These are phyloP conservation scores for Hydrolagus affinis DNA, from an alignment of 2,113 vertebrate genomes.

Conservation along the genomic window DNA sequence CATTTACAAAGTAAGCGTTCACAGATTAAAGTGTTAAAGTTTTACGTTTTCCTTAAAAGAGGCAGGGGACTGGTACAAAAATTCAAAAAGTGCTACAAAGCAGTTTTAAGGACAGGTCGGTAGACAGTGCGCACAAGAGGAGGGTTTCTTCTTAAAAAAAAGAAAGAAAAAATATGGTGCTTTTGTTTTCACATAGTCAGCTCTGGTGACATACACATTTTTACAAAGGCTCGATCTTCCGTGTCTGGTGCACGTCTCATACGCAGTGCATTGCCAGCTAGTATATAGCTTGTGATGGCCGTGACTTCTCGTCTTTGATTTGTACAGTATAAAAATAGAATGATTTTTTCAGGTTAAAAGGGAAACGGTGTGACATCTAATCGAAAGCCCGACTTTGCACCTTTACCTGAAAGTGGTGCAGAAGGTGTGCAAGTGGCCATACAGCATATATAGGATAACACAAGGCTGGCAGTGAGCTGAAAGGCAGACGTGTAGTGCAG, in stretches of 20 bases:
- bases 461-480: not conserved
- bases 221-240: too few relatives aligned
- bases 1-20: conserved; percentile 10
- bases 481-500: not conserved
- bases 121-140: not conserved
- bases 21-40: conserved; percentile 2
- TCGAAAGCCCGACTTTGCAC: not conserved
- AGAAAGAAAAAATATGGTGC: too few relatives aligned
- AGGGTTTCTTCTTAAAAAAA: too few relatives aligned
- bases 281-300: not conserved
- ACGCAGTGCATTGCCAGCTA: not conserved
- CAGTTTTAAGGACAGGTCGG: not conserved
- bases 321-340: conserved; percentile 25
- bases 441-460: not conserved
- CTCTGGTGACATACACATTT: too few relatives aligned
- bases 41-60: not conserved
- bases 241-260: too few relatives aligned
- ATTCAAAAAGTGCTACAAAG: conserved; percentile 6
- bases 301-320: not conserved
- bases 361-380: not conserved
- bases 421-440: not conserved
- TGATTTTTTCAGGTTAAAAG: not conserved
- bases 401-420: not conserved
- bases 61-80: not conserved
- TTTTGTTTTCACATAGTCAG: too few relatives aligned